These are phyloP conservation scores for Archips xylosteana DNA, from an alignment of 2,888 invertebrate genomes.

Conservation along the genomic window DNA sequence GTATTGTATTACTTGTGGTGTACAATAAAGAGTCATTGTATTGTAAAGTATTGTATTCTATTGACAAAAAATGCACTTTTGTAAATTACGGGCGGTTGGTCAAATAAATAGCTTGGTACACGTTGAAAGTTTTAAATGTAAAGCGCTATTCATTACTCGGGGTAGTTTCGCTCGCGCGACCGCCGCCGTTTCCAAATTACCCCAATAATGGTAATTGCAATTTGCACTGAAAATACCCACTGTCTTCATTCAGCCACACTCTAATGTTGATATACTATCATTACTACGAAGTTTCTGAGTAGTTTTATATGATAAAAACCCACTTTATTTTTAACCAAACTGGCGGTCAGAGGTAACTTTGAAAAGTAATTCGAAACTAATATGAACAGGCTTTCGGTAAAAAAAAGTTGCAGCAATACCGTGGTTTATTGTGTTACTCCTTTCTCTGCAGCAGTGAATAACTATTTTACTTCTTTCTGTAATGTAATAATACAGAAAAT, in stretches of 20 bases:
- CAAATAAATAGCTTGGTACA: slow-evolving; percentile 21
- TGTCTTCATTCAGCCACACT: slow-evolving; percentile 70
- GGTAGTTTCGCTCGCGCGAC: slow-evolving; percentile 45
- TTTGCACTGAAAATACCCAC: slow-evolving; percentile 73
- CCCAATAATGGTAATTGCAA: slow-evolving; percentile 80
- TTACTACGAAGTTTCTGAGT: slow-evolving; percentile 39
- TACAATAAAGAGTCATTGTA: no score
- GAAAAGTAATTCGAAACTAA: no score
- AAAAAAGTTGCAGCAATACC: neutral
- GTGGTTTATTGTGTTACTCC: neutral
- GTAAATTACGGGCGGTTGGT: neutral
- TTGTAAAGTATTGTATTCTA: neutral
- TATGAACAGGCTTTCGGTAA: no score
- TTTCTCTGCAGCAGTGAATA: neutral
- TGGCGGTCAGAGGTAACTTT: neutral
- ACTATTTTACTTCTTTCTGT: neutral
- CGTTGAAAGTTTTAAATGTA: slow-evolving; percentile 55
- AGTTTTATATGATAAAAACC: slow-evolving; percentile 7
- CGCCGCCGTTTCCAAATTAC: slow-evolving; percentile 69
- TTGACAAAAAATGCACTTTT: neutral
- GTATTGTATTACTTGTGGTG: no score
- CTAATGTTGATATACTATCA: slow-evolving; percentile 66
- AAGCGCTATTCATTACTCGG: slow-evolving; percentile 46
- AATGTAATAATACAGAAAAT: slow-evolving; percentile 23
- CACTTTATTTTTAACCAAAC: neutral